A percentile compares a stretch with the other conserved stretches of the same genome.
phyloP scores from a whole-genome alignment of 1,140 invertebrate species.

The Steinernema khuongi region DNA sequence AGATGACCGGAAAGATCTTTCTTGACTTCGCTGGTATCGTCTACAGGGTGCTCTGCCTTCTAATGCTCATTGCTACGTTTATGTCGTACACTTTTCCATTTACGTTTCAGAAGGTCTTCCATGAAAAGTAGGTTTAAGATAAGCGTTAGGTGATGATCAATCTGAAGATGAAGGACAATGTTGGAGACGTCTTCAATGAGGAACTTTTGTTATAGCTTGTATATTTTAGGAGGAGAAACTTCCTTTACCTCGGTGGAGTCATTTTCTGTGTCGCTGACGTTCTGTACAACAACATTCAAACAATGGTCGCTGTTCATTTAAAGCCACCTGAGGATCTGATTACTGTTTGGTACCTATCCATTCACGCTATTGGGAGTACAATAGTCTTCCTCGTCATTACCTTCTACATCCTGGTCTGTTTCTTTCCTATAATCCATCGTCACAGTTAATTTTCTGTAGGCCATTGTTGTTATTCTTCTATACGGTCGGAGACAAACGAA shows the following conservation, averaged over 20 bases:
- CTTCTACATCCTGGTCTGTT: background rate
- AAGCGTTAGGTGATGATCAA: too few species aligned
- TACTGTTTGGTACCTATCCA: background rate
- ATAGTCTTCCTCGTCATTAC: background rate
- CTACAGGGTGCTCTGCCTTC: background rate
- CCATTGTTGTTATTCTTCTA: background rate
- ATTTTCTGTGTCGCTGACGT: background rate
- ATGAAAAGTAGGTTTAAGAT: background rate
- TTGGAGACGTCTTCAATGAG: too few species aligned
- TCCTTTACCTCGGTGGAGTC: background rate
- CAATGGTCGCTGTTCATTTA: background rate
- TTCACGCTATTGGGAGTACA: background rate
- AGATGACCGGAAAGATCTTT: background rate
- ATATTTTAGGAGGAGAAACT: background rate
- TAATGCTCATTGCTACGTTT: background rate
- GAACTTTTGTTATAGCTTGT: too few species aligned
- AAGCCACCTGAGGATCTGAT: background rate
- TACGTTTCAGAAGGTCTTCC: background rate
- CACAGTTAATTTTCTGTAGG: background rate
- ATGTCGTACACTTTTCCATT: background rate
- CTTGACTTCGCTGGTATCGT: background rate
- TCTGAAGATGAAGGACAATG: too few species aligned
- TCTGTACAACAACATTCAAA: background rate
- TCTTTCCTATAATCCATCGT: background rate
- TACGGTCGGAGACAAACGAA: background rate